These are phyloP conservation scores for Homalodisca vitripennis DNA, from an alignment of 1,140 invertebrate species.

Conservation along the genomic window DNA sequence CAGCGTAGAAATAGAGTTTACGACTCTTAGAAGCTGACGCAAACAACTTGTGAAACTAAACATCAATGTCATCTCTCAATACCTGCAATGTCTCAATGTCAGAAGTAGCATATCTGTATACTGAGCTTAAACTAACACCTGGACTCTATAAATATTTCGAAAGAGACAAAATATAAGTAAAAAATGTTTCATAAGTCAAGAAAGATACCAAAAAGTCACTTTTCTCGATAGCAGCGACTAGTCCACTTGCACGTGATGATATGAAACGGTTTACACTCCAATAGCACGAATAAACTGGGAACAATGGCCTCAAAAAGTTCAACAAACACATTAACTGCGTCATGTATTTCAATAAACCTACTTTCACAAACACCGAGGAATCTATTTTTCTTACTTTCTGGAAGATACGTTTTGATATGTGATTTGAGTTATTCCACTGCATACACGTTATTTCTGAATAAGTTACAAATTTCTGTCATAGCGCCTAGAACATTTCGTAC, in stretches of 20 bases:
- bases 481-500: neutral
- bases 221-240: constrained; percentile 1
- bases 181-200: constrained; percentile 5
- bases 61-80: constrained; percentile 12
- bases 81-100: constrained; percentile 7
- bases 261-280: no score
- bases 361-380: neutral
- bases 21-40: constrained; percentile 3
- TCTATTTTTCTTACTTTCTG: neutral
- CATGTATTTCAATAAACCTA: neutral
- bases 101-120: constrained; percentile 11
- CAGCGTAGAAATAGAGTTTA: constrained; percentile 9
- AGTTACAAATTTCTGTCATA: neutral
- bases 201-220: constrained; percentile 2
- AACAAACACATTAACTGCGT: neutral
- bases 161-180: constrained; percentile 11
- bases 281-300: neutral
- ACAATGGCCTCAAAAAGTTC: neutral
- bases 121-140: constrained; percentile 4
- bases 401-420: neutral
- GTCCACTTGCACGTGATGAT: neutral
- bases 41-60: constrained; percentile 13
- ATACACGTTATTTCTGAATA: neutral
- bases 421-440: neutral
- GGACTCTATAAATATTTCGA: constrained; percentile 6